Base-by-base conservation (phyloP, 1,140 invertebrate species). In the Scaptomyza pallida region DNA sequence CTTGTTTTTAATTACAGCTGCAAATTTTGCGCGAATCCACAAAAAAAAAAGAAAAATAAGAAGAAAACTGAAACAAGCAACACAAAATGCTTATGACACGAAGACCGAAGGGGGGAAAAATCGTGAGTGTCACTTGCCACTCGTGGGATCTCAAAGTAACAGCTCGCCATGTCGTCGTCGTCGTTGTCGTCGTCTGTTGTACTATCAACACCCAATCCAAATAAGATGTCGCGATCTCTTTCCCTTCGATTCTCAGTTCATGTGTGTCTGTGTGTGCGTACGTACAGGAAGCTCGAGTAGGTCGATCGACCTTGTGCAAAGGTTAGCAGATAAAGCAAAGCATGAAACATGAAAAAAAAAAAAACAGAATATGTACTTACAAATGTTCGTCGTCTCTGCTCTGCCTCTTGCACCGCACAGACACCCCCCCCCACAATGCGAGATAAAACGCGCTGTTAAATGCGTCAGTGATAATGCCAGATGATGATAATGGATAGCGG, bases 1-100 rank as follows among this genome's bases (percentile, higher is more conserved):
- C 68, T 37, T 51, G 37, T 54, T 65, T 82, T 82, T 83, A 83
- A 82, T 83, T 82, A 68, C 79, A 78, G 71, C 61, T 54, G 75
- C 61, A 72, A 78, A 65, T 72, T 71, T 30, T 72, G 37, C 51
- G 45, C 45, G 56, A 52, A 52, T 40, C 17, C 12, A 21, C 16
- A 33, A 48, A 51, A 37, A 26, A 23, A 61, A 19, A 26, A 23
- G 52, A 19, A 54, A n/a, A 8, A 10, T 9, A 15, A 17, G 37
- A n/a, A 0, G 1, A n/a, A 16, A 37, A 63, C 43, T 23, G 35
- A 26, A 17, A 56, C 43, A 26, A 57, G 45, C 52, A 44, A 8
- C 19, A 5, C 52, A 33, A 71, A 81, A 74, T 78, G 70, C 60
- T 56, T 67, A 60, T 81, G 64, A 82, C 78, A 82, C 78, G 78